Evolutionary conservation across 2,113 vertebrate genomes (phyloP).

Genomic region (Sprattus sprattus): DNA sequence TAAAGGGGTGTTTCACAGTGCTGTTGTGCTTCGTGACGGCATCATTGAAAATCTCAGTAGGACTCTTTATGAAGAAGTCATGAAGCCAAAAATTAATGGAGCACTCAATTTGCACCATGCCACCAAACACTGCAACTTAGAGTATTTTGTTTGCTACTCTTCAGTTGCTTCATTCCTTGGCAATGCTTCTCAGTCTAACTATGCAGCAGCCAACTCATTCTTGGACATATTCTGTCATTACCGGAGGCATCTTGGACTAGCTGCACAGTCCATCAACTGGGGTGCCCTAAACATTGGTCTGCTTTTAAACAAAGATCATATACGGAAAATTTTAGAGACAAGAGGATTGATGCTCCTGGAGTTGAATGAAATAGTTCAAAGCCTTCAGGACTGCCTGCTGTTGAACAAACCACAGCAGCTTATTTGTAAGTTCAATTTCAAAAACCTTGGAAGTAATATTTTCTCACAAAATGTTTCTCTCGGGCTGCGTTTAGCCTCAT

Average conservation of each 20-base stretch:
- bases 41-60: conserved; percentile 70
- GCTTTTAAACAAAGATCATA: conserved; percentile 70
- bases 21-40: conserved; percentile 77
- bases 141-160: conserved; percentile 87
- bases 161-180: conserved; percentile 81
- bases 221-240: conserved; percentile 81
- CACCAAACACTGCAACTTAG: conserved; percentile 69
- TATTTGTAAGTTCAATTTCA: conserved; percentile 73
- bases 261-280: conserved; percentile 84
- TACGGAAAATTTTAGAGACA: conserved; percentile 72
- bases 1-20: conserved; percentile 84
- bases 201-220: conserved; percentile 84
- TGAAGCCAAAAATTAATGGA: conserved; percentile 82
- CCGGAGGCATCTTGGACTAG: conserved; percentile 74
- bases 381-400: conserved; percentile 73
- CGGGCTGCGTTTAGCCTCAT: conserved; percentile 55
- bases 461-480: conserved; percentile 64
- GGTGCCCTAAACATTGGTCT: conserved; percentile 79
- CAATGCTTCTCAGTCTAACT: conserved; percentile 78
- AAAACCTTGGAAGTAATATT: conserved; percentile 57
- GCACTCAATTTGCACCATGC: conserved; percentile 79
- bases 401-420: conserved; percentile 76
- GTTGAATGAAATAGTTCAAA: conserved; percentile 71
- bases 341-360: conserved; percentile 77
- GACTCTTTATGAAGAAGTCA: conserved; percentile 76